Evolutionary conservation across 1,140 invertebrate genomes (phyloP).

Genomic region (Copidosoma floridanum): DNA sequence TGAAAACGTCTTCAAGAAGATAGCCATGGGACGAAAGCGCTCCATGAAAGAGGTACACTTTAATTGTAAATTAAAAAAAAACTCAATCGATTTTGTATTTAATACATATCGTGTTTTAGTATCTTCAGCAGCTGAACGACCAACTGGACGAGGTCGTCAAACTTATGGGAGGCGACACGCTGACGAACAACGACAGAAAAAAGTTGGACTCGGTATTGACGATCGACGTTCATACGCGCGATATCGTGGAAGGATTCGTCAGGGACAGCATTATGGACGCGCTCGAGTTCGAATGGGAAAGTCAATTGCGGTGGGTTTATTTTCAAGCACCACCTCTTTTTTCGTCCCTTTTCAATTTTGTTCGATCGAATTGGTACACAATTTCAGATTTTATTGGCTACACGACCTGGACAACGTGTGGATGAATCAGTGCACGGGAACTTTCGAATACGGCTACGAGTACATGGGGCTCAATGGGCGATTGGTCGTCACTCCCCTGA

Average conservation of each 20-base stretch:
- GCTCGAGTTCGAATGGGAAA: constrained; percentile 89
- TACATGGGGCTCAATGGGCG: constrained; percentile 91
- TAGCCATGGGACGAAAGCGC: constrained; percentile 72
- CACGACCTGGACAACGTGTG: constrained; percentile 77
- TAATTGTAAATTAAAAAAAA: background rate
- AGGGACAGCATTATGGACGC: constrained; percentile 79
- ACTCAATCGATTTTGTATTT: too few relatives aligned
- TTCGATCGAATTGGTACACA: too few relatives aligned
- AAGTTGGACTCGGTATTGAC: constrained; percentile 88
- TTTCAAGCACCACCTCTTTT: too few relatives aligned
- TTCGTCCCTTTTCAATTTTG: too few relatives aligned
- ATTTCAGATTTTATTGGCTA: constrained; percentile 87
- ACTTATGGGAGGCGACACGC: constrained; percentile 72
- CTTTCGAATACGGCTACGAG: constrained; percentile 89
- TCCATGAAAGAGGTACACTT: constrained; percentile 78
- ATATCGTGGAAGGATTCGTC: constrained; percentile 86
- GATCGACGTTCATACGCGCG: constrained; percentile 85
- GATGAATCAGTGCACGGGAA: constrained; percentile 80
- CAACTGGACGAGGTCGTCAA: constrained; percentile 85
- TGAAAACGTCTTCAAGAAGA: constrained; percentile 81
- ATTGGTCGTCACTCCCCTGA: constrained; percentile 86
- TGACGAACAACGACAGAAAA: constrained; percentile 76
- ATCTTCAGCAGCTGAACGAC: constrained; percentile 73
- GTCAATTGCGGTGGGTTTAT: constrained; percentile 70
- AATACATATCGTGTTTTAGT: too few relatives aligned